A percentile compares a stretch with the other conserved stretches of the same genome.
Evolutionary conservation across 2,113 vertebrate species (phyloP).

Genomic region (Bujurquina vittata): DNA sequence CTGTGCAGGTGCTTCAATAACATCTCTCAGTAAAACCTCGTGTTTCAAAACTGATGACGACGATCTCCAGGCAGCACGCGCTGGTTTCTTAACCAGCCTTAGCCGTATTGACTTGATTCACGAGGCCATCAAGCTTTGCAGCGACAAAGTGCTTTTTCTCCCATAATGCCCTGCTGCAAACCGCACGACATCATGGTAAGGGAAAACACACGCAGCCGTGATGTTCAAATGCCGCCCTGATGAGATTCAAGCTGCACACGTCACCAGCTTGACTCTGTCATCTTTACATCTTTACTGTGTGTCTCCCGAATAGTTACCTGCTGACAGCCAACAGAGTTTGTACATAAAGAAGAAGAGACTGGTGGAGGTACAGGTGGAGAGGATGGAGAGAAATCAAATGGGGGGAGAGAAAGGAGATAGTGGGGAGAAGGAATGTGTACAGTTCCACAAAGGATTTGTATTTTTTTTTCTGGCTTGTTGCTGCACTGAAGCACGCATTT

Average conservation of each 20-base stretch:
- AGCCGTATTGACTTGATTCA: slow-evolving; percentile 70
- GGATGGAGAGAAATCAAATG: neutral
- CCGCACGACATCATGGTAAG: slow-evolving; percentile 62
- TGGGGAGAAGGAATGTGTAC: neutral
- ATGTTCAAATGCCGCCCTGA: slow-evolving; percentile 63
- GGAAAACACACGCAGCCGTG: slow-evolving; percentile 42
- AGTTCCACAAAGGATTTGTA: slow-evolving; percentile 38
- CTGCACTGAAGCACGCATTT: slow-evolving; percentile 52
- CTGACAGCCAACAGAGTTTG: slow-evolving; percentile 23
- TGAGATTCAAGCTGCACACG: slow-evolving; percentile 44
- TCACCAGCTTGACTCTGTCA: neutral
- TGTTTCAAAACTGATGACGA: neutral
- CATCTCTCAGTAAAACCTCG: neutral
- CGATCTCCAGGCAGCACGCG: slow-evolving; percentile 24
- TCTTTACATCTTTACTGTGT: neutral
- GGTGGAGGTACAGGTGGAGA: slow-evolving; percentile 22
- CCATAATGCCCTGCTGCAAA: slow-evolving; percentile 66
- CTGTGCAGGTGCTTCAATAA: neutral
- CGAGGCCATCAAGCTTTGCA: slow-evolving; percentile 70
- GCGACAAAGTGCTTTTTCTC: slow-evolving; percentile 72
- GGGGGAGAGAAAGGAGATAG: neutral
- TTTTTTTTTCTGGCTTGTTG: slow-evolving; percentile 65
- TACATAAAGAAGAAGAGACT: slow-evolving; percentile 29
- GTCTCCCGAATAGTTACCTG: slow-evolving; percentile 54
- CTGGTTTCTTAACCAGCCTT: slow-evolving; percentile 55